Evolutionary conservation across 2,797 vertebrate genomes (phyloP).

Genomic region (Mormyrus hasselquistii): DNA sequence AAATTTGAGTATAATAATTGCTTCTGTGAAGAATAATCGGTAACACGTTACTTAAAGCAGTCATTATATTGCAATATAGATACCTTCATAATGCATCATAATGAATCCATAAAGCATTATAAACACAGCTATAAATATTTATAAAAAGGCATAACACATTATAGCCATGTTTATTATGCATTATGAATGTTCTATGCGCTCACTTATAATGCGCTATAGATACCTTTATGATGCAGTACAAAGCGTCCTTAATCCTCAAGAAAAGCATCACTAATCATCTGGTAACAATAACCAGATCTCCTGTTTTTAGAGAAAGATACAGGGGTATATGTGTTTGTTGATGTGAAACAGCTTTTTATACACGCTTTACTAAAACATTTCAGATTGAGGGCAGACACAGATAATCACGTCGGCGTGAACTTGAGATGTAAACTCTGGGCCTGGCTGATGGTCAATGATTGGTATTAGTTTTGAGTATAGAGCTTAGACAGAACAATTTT

Average conservation of each 20-base stretch:
- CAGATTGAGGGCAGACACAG: not conserved
- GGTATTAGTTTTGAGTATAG: not conserved
- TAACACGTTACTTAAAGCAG: not conserved
- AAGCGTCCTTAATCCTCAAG: not conserved
- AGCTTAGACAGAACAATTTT: not conserved
- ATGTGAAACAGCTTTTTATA: not conserved
- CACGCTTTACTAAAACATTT: not conserved
- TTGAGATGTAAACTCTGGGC: not conserved
- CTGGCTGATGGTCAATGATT: not conserved
- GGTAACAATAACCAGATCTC: not conserved
- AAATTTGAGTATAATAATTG: not conserved
- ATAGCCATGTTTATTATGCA: not conserved
- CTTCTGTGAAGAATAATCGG: not conserved
- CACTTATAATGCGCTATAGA: not conserved
- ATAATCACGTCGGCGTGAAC: not conserved
- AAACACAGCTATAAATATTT: not conserved
- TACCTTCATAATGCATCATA: not conserved
- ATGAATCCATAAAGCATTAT: not conserved
- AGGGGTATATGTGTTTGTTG: not conserved
- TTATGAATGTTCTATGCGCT: too few species aligned
- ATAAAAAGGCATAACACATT: not conserved
- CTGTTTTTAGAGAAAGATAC: not conserved
- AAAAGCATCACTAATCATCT: not conserved
- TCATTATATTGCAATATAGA: not conserved
- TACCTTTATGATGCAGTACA: not conserved